These are phyloP conservation scores for Montipora sp. DNA, from an alignment of 64 coral and sea anemone genomes.

Conservation along the genomic window DNA sequence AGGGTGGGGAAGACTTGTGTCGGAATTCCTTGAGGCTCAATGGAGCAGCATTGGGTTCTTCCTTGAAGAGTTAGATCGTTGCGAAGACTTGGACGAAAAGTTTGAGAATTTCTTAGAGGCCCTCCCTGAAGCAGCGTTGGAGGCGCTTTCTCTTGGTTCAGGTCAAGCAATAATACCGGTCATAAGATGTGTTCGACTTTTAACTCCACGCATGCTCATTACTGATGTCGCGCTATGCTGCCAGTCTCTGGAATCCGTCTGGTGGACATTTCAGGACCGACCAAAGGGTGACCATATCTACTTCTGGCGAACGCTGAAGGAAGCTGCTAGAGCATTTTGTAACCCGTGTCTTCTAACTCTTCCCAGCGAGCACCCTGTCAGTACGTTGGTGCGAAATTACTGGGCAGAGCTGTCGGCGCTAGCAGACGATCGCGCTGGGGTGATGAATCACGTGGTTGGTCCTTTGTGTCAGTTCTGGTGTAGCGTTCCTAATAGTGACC, in stretches of 20 bases:
- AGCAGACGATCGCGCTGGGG: constrained; percentile 76
- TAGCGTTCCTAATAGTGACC: background rate
- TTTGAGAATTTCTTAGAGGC: background rate
- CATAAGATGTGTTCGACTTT: constrained; percentile 64
- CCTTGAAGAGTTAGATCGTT: background rate
- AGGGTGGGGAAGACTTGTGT: constrained; percentile 60
- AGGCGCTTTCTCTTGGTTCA: constrained; percentile 61
- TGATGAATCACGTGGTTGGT: constrained; percentile 75
- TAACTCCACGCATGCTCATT: constrained; percentile 61
- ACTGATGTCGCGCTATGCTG: constrained; percentile 34
- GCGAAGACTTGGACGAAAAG: background rate
- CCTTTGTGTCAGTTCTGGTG: constrained; percentile 82
- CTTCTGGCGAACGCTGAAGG: constrained; percentile 74
- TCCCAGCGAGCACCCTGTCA: constrained; percentile 60
- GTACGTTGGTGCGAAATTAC: constrained; percentile 65
- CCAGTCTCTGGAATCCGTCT: constrained; percentile 68
- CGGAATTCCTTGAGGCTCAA: constrained; percentile 42
- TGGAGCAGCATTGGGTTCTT: constrained; percentile 39
- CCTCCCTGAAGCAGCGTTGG: constrained; percentile 62
- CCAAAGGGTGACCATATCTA: constrained; percentile 51
- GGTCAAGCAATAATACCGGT: constrained; percentile 55
- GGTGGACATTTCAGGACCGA: constrained; percentile 68
- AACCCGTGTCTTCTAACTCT: constrained; percentile 72
- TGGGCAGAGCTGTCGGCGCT: constrained; percentile 52
- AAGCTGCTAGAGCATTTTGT: constrained; percentile 68